These are phyloP conservation scores for Himalopsyche phryganea DNA, from an alignment of 1,140 invertebrate genomes.

Conservation along the genomic window DNA sequence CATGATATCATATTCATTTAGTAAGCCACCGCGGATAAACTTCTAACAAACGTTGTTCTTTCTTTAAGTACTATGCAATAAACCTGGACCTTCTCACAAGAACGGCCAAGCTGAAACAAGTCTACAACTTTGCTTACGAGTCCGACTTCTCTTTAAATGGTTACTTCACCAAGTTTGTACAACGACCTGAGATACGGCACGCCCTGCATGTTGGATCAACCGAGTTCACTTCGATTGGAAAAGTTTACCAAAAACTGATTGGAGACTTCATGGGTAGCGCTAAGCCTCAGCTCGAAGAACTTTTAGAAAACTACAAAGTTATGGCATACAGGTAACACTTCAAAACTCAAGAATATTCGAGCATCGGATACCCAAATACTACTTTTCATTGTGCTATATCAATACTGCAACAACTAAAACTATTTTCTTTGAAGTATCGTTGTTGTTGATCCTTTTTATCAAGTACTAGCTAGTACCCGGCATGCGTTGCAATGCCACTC, in stretches of 20 bases:
- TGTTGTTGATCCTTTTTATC: too few species aligned
- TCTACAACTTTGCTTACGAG: conserved; percentile 67
- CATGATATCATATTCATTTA: too few species aligned
- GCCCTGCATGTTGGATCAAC: conserved; percentile 57
- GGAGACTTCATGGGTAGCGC: conserved; percentile 76
- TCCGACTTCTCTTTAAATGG: conserved; percentile 47
- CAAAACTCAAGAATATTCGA: too few species aligned
- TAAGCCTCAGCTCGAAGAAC: conserved; percentile 65
- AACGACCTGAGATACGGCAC: conserved; percentile 58
- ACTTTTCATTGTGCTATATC: too few species aligned
- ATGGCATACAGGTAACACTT: conserved; percentile 49
- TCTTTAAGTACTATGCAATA: conserved; percentile 42
- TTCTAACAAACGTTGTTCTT: too few species aligned
- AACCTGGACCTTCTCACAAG: conserved; percentile 56
- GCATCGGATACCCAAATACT: too few species aligned
- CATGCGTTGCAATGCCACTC: too few species aligned
- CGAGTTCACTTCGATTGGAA: conserved; percentile 49
- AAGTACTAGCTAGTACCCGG: too few species aligned
- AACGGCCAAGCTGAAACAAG: conserved; percentile 52
- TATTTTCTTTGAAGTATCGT: too few species aligned
- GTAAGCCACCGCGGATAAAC: too few species aligned
- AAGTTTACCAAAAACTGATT: conserved; percentile 64
- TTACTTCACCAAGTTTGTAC: conserved; percentile 55
- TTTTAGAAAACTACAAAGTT: conserved; percentile 64
- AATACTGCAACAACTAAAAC: too few species aligned